Evolutionary conservation across 2,888 invertebrate species (phyloP).

Genomic region (Reticulitermes lucifugus): DNA sequence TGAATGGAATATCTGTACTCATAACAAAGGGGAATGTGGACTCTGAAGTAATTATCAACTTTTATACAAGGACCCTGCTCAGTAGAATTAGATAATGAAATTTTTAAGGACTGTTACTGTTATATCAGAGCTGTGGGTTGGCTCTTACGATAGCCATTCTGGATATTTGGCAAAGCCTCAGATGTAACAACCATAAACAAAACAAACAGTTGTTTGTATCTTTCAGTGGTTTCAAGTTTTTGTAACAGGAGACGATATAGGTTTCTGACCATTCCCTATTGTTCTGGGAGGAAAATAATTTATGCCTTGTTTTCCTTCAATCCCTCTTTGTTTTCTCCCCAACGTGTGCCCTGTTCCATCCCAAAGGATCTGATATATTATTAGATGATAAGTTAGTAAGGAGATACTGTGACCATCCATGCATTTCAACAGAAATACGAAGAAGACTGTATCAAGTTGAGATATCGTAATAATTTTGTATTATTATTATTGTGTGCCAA

Average conservation of each 20-base stretch:
- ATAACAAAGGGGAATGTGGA: too few relatives aligned
- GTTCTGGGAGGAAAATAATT: background rate
- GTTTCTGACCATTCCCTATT: background rate
- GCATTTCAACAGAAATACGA: background rate
- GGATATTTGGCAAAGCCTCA: background rate
- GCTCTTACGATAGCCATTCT: background rate
- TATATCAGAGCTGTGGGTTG: background rate
- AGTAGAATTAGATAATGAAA: background rate
- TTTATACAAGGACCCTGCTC: too few relatives aligned
- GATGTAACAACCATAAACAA: background rate
- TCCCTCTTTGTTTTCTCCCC: background rate
- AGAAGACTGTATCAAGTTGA: conserved; percentile 13
- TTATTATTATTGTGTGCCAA: conserved; percentile 1
- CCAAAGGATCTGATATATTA: background rate
- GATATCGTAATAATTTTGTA: background rate
- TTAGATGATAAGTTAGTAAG: background rate
- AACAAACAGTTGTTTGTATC: background rate
- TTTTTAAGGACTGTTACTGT: background rate
- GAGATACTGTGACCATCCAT: background rate
- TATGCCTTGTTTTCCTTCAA: conserved; percentile 7
- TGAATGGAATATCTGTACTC: too few relatives aligned
- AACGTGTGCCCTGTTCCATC: background rate
- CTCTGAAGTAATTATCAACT: too few relatives aligned
- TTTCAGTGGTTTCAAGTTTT: background rate
- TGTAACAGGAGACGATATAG: too few relatives aligned